Conservation (phyloP, 2,113 vertebrate genomes). For the Bubo scandiacus region DNA sequence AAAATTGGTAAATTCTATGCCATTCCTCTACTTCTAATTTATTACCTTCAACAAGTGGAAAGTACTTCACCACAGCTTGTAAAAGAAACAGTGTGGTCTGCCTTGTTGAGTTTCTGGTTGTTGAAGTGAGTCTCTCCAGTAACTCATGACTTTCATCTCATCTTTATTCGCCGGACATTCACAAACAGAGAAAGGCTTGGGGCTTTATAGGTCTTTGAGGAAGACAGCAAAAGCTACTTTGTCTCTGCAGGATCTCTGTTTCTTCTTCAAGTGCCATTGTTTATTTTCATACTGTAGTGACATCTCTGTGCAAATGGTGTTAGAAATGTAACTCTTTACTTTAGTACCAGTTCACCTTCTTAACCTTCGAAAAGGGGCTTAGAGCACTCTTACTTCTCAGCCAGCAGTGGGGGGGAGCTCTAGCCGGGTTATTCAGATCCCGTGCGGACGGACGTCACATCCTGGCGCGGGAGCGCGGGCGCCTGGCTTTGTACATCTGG, state of each 20-base stretch:
- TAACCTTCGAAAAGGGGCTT: background rate
- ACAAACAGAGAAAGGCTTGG: background rate
- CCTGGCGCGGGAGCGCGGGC: too few relatives aligned
- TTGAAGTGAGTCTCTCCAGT: background rate
- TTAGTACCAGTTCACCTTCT: background rate
- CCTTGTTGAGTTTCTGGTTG: background rate
- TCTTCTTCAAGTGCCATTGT: background rate
- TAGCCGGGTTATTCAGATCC: too few relatives aligned
- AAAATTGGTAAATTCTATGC: background rate
- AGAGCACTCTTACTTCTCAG: background rate
- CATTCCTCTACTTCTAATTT: background rate
- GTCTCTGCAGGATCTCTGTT: background rate
- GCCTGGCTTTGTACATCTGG: too few relatives aligned
- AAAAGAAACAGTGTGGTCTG: background rate
- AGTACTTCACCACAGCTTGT: background rate
- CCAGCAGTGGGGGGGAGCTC: too few relatives aligned
- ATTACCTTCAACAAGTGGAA: background rate
- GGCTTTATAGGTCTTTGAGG: background rate
- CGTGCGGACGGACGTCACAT: too few relatives aligned
- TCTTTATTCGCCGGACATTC: background rate
- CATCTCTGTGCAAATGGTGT: background rate
- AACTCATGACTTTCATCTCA: background rate
- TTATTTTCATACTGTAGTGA: background rate
- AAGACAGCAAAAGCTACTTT: background rate
- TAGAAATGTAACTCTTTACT: background rate